Percentiles rank a stretch among this genome's conserved stretches.
These are phyloP conservation scores for Sycophaga agraensis DNA, from an alignment of 1,140 invertebrate species.

Conservation along the genomic window DNA sequence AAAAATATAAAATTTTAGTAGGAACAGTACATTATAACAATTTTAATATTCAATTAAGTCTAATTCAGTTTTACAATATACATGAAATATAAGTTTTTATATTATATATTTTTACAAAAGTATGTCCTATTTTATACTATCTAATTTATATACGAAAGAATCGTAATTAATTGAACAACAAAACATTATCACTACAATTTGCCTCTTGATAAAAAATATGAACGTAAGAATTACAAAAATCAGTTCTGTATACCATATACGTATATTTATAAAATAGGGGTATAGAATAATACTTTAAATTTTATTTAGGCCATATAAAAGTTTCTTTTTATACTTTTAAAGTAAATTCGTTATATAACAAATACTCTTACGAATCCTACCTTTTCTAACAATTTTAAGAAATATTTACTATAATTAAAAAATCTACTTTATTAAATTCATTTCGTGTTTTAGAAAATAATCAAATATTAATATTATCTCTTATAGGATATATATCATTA, in stretches of 20 bases:
- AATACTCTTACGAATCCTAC: too few species aligned
- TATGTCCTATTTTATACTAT: background rate
- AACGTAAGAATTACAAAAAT: too few species aligned
- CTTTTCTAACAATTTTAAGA: too few species aligned
- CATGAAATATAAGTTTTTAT: background rate
- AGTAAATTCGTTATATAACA: too few species aligned
- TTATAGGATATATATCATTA: too few species aligned
- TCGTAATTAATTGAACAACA: too few species aligned
- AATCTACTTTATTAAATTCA: too few species aligned
- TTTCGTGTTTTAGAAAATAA: too few species aligned
- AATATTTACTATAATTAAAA: too few species aligned
- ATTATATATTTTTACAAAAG: background rate
- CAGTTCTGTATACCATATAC: too few species aligned
- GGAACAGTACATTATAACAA: background rate
- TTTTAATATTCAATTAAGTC: background rate
- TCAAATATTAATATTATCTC: too few species aligned
- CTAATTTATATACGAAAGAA: background rate
- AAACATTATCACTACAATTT: background rate
- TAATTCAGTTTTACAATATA: background rate
- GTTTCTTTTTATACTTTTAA: too few species aligned
- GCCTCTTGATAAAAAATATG: background rate
- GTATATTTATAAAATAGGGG: background rate
- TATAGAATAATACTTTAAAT: constrained; percentile 1
- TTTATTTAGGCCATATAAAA: background rate
- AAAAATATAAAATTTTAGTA: constrained; percentile 1